A percentile compares a stretch with the other conserved stretches of the same genome.
phyloP scores from a whole-genome alignment of 2,113 vertebrate genomes.

The Psephotus haematonotus region DNA sequence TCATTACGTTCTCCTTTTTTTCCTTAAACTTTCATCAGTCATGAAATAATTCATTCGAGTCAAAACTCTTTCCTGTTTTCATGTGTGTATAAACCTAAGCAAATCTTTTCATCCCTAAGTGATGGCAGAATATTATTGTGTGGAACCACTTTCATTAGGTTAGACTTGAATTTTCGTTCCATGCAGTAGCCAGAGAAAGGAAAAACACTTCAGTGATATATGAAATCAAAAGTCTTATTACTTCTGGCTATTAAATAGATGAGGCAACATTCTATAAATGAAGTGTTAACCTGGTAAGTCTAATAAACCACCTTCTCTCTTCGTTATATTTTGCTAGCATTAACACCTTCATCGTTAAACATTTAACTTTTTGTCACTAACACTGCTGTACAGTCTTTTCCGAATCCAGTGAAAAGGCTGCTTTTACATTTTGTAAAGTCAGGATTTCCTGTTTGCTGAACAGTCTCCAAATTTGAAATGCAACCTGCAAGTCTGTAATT shows the following conservation, averaged over 20 bases:
- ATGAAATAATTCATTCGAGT: neutral
- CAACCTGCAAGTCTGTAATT: neutral
- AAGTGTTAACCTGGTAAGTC: neutral
- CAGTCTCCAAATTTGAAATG: neutral
- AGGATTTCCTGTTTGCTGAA: neutral
- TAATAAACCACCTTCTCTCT: neutral
- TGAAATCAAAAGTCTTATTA: neutral
- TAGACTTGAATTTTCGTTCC: neutral
- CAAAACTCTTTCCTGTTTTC: neutral
- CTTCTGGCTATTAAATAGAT: neutral
- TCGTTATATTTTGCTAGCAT: neutral
- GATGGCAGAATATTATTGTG: neutral
- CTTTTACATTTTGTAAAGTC: neutral
- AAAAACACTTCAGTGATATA: neutral
- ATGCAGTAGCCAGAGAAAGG: neutral
- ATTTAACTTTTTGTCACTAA: neutral
- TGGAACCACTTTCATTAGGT: neutral
- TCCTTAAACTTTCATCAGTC: neutral
- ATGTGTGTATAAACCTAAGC: neutral
- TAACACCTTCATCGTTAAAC: neutral
- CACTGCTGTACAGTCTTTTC: neutral
- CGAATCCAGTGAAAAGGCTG: neutral
- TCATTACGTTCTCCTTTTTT: neutral
- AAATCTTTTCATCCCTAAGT: neutral
- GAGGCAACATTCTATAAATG: neutral